phyloP scores from a whole-genome alignment of 2,888 invertebrate genomes.

The Callinectes sapidus region DNA sequence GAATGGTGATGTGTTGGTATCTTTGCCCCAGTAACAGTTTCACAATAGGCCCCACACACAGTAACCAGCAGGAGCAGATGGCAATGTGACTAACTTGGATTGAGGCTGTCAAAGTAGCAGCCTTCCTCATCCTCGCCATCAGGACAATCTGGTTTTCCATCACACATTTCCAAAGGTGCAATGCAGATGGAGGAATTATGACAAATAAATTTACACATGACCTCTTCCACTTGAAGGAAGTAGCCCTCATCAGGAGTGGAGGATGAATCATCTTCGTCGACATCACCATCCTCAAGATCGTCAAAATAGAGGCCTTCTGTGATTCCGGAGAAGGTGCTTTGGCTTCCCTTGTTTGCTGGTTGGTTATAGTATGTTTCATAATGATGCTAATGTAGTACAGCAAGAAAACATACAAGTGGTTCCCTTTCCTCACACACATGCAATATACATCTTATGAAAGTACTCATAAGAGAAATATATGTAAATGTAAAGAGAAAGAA shows the following conservation, averaged over 20 bases:
- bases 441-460: neutral
- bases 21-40: neutral
- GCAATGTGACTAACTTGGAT: conserved; percentile 52
- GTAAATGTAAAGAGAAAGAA: neutral
- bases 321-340: neutral
- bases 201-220: conserved; percentile 76
- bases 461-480: neutral
- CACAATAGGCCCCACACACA: conserved; percentile 3
- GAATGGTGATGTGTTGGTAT: neutral
- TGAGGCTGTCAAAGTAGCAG: conserved; percentile 37
- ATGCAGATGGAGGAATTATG: conserved; percentile 81
- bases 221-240: conserved; percentile 61
- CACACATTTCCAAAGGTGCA: conserved; percentile 79
- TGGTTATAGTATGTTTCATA: neutral
- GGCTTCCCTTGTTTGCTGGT: neutral
- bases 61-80: neutral
- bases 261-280: conserved; percentile 41
- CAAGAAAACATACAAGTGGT: neutral
- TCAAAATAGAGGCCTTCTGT: conserved; percentile 56
- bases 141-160: conserved; percentile 80
- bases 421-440: neutral
- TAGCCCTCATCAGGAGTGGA: conserved; percentile 52
- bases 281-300: conserved; percentile 42
- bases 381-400: neutral
- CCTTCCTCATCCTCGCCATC: conserved; percentile 81